phyloP scores from a whole-genome alignment of 1,140 invertebrate genomes.

The Papilio helenus region DNA sequence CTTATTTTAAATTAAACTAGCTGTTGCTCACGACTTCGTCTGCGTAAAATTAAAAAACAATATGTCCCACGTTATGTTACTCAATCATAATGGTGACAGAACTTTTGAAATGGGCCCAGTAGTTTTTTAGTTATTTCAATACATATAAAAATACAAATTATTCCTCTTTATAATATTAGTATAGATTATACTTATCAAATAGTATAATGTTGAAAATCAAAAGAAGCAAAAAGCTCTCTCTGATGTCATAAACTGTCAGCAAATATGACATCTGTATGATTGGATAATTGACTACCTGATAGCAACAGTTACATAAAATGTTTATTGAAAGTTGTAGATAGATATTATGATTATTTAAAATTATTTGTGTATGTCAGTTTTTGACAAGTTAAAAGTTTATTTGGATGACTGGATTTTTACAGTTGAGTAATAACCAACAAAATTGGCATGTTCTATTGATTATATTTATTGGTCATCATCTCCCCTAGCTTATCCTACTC shows the following conservation, averaged over 20 bases:
- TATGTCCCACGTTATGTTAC: too few relatives aligned
- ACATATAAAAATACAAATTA: too few relatives aligned
- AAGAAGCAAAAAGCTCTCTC: background rate
- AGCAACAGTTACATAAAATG: background rate
- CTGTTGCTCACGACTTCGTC: too few relatives aligned
- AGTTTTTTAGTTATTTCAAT: too few relatives aligned
- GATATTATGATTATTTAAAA: background rate
- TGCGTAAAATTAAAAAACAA: too few relatives aligned
- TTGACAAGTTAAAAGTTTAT: conserved; percentile 18
- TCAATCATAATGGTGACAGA: too few relatives aligned
- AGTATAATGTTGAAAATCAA: conserved; percentile 11
- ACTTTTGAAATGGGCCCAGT: too few relatives aligned
- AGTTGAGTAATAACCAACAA: background rate
- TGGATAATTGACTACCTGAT: background rate
- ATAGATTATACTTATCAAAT: conserved; percentile 12
- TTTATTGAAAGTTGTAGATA: conserved; percentile 8
- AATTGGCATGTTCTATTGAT: too few relatives aligned
- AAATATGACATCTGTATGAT: background rate
- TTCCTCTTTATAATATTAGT: too few relatives aligned
- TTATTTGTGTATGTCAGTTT: background rate
- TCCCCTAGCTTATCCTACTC: too few relatives aligned
- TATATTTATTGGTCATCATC: too few relatives aligned
- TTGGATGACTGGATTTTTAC: conserved; percentile 2
- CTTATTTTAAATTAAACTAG: too few relatives aligned
- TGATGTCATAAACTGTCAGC: background rate